Percentiles rank a stretch among this genome's conserved stretches.
Conservation (phyloP, 2,888 invertebrate species). For the Scaptomyza tumidula region DNA sequence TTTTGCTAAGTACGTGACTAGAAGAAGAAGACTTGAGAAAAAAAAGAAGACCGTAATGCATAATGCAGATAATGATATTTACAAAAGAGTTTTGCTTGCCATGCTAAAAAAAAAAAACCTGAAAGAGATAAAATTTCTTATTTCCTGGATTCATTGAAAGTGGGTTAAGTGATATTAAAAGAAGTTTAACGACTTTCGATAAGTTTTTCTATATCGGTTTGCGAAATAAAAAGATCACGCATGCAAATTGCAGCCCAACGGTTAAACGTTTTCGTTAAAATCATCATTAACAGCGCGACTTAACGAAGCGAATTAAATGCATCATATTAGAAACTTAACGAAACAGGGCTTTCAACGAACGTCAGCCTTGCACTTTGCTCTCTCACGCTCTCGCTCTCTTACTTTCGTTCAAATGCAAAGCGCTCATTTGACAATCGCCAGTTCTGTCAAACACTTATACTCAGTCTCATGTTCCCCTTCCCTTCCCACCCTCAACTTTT, state of each 20-base stretch:
- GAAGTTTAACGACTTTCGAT: neutral
- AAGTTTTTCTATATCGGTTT: too few relatives aligned
- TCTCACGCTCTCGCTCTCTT: neutral
- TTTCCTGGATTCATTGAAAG: neutral
- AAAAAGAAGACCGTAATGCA: constrained; percentile 1
- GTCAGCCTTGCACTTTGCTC: constrained; percentile 5
- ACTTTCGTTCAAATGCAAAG: neutral
- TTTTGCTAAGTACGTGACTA: constrained; percentile 26
- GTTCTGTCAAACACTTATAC: neutral
- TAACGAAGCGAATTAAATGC: too few relatives aligned
- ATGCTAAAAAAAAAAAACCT: neutral
- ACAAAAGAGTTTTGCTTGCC: neutral
- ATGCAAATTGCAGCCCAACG: too few relatives aligned
- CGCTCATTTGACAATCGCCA: neutral
- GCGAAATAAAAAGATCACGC: too few relatives aligned
- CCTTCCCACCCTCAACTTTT: too few relatives aligned
- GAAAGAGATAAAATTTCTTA: neutral
- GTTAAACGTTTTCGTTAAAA: too few relatives aligned
- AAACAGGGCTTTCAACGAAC: neutral
- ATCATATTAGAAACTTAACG: neutral
- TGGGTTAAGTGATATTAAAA: neutral
- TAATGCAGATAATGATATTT: constrained; percentile 18
- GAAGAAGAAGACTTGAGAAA: neutral
- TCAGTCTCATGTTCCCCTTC: neutral
- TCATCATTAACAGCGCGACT: too few relatives aligned